Evolutionary conservation across 2,888 invertebrate genomes (phyloP).

Genomic region (Dyspetes luteomarginatus): DNA sequence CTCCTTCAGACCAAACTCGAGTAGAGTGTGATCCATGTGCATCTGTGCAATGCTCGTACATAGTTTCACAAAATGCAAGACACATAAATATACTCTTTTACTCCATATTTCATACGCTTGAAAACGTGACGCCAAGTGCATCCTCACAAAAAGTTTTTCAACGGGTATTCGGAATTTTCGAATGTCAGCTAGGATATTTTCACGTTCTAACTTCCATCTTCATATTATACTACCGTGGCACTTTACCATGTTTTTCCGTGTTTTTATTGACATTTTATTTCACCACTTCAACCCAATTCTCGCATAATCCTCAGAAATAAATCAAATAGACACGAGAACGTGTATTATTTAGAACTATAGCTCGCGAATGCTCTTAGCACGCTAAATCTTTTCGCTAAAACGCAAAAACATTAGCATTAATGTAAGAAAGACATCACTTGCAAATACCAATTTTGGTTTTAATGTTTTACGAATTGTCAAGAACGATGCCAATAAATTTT

Average conservation of each 20-base stretch:
- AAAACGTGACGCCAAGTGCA: conserved; percentile 47
- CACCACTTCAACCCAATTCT: conserved; percentile 24
- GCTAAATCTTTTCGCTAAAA: no score
- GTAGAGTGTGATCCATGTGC: conserved; percentile 32
- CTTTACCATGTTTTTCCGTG: conserved; percentile 41
- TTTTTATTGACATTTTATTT: conserved; percentile 30
- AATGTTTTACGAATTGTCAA: no score
- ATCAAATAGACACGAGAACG: conserved; percentile 8
- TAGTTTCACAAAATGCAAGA: not conserved
- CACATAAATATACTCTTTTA: conserved; percentile 8
- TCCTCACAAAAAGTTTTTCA: conserved; percentile 41
- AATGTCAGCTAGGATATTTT: conserved; percentile 16
- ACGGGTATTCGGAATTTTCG: conserved; percentile 1
- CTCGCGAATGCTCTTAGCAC: no score
- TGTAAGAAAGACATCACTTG: no score
- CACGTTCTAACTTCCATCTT: conserved; percentile 52
- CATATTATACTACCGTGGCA: conserved; percentile 22
- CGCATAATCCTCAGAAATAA: conserved; percentile 9
- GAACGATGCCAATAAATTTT: no score
- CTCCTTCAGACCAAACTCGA: conserved; percentile 18
- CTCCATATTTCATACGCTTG: conserved; percentile 48
- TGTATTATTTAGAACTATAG: no score
- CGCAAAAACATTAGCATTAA: no score
- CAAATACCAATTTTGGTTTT: no score
- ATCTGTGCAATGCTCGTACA: conserved; percentile 4